Evolutionary conservation across 2,888 invertebrate species (phyloP).

Genomic region (Eulithis testata): DNA sequence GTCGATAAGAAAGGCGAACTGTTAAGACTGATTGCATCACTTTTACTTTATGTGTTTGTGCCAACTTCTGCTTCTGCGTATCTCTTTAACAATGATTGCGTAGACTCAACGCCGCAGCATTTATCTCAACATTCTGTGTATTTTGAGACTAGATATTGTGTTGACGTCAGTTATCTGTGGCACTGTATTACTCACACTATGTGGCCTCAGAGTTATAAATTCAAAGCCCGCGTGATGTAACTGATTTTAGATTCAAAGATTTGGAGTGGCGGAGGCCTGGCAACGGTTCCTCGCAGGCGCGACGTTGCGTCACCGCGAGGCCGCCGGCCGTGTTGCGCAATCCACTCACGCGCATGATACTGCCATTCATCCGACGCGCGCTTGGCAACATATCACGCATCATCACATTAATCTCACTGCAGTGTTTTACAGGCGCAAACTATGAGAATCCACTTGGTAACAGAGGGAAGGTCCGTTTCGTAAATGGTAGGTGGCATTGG

Average conservation of each 20-base stretch:
- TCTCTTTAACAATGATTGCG: no score
- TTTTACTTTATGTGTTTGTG: no score
- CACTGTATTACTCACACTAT: background rate
- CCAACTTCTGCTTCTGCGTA: no score
- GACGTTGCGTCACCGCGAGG: conserved; percentile 72
- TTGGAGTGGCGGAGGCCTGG: conserved; percentile 41
- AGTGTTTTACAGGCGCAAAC: conserved; percentile 31
- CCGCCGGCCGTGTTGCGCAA: conserved; percentile 58
- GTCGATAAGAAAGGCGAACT: no score
- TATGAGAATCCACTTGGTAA: conserved; percentile 21
- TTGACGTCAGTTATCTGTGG: background rate
- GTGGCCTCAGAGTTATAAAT: conserved; percentile 7
- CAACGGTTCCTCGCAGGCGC: conserved; percentile 52
- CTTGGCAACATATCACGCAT: conserved; percentile 62
- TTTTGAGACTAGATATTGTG: background rate
- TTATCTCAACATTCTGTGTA: no score
- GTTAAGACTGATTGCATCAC: no score
- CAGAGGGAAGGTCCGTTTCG: conserved; percentile 12
- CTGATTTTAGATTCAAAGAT: conserved; percentile 9
- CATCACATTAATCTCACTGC: conserved; percentile 35
- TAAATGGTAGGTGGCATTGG: conserved; percentile 38
- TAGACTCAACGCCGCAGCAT: no score
- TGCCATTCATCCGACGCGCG: conserved; percentile 75
- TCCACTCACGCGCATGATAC: conserved; percentile 72
- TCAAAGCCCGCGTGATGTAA: conserved; percentile 7